Evolutionary conservation across 2,113 vertebrate species (phyloP), one percentile per base, ranked within the genome.

Genomic region (Calidris pugnax): DNA sequence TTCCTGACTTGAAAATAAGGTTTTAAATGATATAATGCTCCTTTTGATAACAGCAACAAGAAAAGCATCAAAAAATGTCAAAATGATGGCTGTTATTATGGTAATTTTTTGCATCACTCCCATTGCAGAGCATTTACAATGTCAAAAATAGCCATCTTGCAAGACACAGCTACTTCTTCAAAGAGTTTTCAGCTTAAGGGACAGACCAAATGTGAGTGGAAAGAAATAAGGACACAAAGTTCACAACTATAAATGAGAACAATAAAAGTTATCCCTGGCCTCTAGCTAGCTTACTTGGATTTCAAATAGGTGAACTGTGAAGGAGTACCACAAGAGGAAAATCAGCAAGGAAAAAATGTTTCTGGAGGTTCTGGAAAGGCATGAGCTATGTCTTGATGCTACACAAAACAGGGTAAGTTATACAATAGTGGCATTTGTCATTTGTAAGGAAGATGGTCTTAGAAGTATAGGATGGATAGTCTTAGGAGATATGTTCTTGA

Each of bases 161-260:
- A 75, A 82, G 63, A 88, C 21, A 66, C 26, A 59, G 50, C 1
- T 66, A 67, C 62, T 85, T 75, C 87, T 86, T 87, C 64, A 69
- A 90, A 73, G 90, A 86, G 28, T 75, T 89, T 89, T 75, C 88
- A 81, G 50, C 66, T 90, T 87, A 81, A 91, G 64, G 74, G 35
- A 79, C 69, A 82, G 45, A 94, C 82, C 19, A 87, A 82, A 79
- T 79, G 8, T 27, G 71, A 91, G 33, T 50, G 11, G 22, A 91
- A 41, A 69, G 50, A 89, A 87, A 82, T 22, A 74, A 93, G 56
- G 72, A 93, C 86, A 64, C n/a, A 35, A 64, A 87, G 85, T 69
- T 91, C 77, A 79, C 39, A 77, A 45, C 43, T 91, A 50, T 50
- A 93, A 94, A 90, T 74, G 90, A 24, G 74, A 86, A 68, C 51